Percentiles rank a stretch among this genome's conserved stretches.
These are phyloP conservation scores for Corythaeola cristata DNA, from an alignment of 2,113 vertebrate genomes.

Conservation along the genomic window DNA sequence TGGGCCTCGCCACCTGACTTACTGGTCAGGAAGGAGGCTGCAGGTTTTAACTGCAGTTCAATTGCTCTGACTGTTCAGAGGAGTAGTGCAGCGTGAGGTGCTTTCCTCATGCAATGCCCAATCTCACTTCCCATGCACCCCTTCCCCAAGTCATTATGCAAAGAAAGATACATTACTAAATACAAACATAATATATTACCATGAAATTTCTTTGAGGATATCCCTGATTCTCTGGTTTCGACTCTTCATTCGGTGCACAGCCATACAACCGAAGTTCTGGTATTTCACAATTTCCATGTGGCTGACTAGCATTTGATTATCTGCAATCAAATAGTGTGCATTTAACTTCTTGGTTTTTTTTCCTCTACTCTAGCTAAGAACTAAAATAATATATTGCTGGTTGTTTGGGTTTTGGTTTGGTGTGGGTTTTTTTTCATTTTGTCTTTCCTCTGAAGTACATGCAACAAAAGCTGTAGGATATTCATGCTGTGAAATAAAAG, in stretches of 20 bases:
- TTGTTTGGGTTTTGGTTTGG: background rate
- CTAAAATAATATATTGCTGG: background rate
- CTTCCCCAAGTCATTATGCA: background rate
- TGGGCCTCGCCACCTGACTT: background rate
- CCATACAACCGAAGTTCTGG: background rate
- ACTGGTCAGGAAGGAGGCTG: background rate
- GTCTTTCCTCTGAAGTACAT: background rate
- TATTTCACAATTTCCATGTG: background rate
- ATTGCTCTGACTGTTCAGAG: background rate
- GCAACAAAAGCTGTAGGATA: background rate
- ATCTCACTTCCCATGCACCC: background rate
- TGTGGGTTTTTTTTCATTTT: background rate
- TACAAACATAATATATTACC: background rate
- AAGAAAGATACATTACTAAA: background rate
- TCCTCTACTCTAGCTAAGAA: background rate
- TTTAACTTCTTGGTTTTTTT: background rate
- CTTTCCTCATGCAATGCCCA: background rate
- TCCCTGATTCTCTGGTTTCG: background rate
- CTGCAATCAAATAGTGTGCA: background rate
- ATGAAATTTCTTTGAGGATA: background rate
- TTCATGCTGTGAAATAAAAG: background rate
- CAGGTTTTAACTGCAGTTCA: background rate
- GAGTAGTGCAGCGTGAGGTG: rapidly evolving
- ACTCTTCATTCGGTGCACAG: background rate
- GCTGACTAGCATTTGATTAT: background rate